Evolutionary conservation across 2,113 vertebrate genomes (phyloP).

Genomic region (Paramisgurnus dabryanus): DNA sequence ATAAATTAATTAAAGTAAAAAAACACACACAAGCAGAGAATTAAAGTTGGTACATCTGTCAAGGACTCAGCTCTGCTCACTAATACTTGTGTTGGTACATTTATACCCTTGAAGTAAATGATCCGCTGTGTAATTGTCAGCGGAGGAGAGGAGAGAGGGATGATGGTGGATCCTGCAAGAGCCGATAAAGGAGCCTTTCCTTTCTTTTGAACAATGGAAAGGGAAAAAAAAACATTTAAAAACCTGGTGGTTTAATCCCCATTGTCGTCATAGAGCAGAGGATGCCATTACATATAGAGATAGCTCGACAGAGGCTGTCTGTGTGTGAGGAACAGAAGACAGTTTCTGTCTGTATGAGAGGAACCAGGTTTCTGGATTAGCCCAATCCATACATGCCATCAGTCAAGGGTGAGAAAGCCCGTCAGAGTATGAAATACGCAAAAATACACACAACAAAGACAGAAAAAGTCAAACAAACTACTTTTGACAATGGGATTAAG

Average conservation of each 20-base stretch:
- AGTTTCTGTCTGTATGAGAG: background rate
- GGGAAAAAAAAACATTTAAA: slow-evolving; percentile 71
- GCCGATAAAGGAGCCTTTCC: slow-evolving; percentile 68
- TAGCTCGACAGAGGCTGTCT: slow-evolving; percentile 70
- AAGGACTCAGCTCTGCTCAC: slow-evolving; percentile 76
- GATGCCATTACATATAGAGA: slow-evolving; percentile 79
- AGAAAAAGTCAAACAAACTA: slow-evolving; percentile 18
- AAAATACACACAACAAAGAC: slow-evolving; percentile 43
- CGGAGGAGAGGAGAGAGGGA: slow-evolving; percentile 71
- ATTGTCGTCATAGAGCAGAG: slow-evolving; percentile 78
- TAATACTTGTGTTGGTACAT: slow-evolving; percentile 84
- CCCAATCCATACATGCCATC: slow-evolving; percentile 70
- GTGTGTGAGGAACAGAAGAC: slow-evolving; percentile 39
- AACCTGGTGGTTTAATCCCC: slow-evolving; percentile 78
- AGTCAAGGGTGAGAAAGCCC: slow-evolving; percentile 69
- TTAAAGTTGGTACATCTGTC: slow-evolving; percentile 83
- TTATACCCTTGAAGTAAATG: slow-evolving; percentile 84
- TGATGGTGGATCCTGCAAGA: slow-evolving; percentile 72
- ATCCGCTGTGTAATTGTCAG: slow-evolving; percentile 84
- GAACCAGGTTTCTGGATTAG: slow-evolving; percentile 71
- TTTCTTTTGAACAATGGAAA: slow-evolving; percentile 58
- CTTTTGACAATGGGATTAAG: slow-evolving; percentile 14
- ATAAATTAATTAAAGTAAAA: slow-evolving; percentile 81
- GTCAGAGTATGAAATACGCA: slow-evolving; percentile 59
- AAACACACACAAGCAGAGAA: slow-evolving; percentile 72